Base-by-base conservation (phyloP, 2,797 vertebrate species). In the Cyclura pinguis region DNA sequence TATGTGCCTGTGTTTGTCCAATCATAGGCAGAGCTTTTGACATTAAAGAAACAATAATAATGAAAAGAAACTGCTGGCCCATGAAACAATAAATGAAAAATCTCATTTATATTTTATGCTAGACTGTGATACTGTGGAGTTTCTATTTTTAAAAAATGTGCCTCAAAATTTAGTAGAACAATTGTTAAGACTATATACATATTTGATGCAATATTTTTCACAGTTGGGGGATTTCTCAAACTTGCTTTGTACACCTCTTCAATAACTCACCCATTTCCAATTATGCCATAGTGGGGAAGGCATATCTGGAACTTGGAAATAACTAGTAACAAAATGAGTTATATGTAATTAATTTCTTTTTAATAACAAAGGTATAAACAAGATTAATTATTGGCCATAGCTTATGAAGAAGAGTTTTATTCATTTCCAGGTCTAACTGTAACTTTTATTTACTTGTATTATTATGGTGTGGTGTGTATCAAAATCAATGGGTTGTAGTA, bases 41-140 rank as follows among this genome's bases (percentile, higher is more conserved):
- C 35, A 67, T 55, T 72, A 27, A 73, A 88, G 29, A 20, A 90
- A 32, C 27, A 69, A 50, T 47, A 38, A 80, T 90, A 35, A 72
- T 86, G 20, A 82, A 81, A 86, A 83, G n/a, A 82, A 86, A 81
- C 52, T 62, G 69, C 62, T 85, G 35, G 35, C 67, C 76, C 12
- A 35, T 32, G 59, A 50, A 95, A 87, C 1, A 76, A 52, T 78
- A 88, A 84, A 87, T 74, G 16, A 35, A 93, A 88, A 93, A 84
- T 83, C 67, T 91, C 74, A 89, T 74, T 0, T 88, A 89, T 84
- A 88, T 52, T 29, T 91, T 38, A 50, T 84, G 62, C 9, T 72
- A 84, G 13, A 91, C 29, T 27, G 12, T 88, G 47, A 93, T 84
- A 83, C 29, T 80, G 62, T 89, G 89, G 82, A 62, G 77, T 77